phyloP scores from a whole-genome alignment of 2,888 invertebrate species.

The Galeopsomyia nigrocyanea region DNA sequence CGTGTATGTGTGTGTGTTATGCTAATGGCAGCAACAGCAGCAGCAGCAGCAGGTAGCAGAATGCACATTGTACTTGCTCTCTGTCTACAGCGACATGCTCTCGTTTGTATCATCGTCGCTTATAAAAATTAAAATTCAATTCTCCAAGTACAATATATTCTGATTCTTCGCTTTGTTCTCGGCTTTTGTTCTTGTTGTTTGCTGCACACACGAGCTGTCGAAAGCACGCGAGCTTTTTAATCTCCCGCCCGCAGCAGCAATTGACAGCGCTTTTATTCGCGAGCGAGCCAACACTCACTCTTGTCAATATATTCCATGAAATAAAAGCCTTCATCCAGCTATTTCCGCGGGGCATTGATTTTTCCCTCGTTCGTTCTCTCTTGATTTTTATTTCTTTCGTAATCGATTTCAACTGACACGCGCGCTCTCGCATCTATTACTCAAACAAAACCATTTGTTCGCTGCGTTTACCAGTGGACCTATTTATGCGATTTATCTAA shows the following conservation, averaged over 20 bases:
- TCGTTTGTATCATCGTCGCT: constrained; percentile 12
- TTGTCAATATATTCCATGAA: neutral
- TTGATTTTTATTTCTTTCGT: too few relatives aligned
- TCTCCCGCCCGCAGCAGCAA: neutral
- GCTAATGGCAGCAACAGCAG: constrained; percentile 61
- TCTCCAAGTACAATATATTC: constrained; percentile 11
- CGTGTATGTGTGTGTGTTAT: constrained; percentile 47
- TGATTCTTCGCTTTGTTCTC: neutral
- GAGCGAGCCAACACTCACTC: neutral
- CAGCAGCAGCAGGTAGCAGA: constrained; percentile 4
- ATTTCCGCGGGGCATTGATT: constrained; percentile 21
- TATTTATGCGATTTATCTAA: constrained; percentile 25
- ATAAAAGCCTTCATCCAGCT: neutral
- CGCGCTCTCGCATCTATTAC: too few relatives aligned
- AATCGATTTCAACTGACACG: too few relatives aligned
- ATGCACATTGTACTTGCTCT: constrained; percentile 52
- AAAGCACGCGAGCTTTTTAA: constrained; percentile 12
- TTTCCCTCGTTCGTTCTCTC: neutral
- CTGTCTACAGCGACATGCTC: constrained; percentile 47
- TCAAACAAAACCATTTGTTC: too few relatives aligned
- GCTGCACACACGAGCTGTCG: neutral
- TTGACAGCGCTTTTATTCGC: neutral
- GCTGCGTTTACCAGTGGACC: constrained; percentile 8
- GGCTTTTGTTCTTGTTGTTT: neutral
- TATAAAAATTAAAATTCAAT: constrained; percentile 29